Evolutionary conservation across 2,888 invertebrate genomes (phyloP).

Genomic region (Biston stratarius): DNA sequence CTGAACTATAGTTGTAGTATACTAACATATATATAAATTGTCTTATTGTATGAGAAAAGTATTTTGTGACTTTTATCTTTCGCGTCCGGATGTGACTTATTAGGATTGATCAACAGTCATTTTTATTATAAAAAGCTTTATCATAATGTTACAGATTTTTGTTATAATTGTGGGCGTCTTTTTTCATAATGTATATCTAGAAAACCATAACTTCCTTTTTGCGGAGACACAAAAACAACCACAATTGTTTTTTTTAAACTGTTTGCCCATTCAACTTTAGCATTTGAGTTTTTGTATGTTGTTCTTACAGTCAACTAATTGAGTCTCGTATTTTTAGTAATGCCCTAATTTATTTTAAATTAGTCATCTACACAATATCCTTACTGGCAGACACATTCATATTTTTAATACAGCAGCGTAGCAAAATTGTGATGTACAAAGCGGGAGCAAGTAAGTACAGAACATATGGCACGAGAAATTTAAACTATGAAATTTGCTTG

Average conservation of each 20-base stretch:
- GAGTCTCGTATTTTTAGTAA: no score
- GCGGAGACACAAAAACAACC: background rate
- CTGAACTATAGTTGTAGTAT: no score
- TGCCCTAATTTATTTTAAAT: no score
- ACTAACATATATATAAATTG: no score
- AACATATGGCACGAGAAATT: slow-evolving; percentile 74
- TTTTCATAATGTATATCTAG: background rate
- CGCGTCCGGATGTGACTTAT: background rate
- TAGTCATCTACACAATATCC: slow-evolving; percentile 18
- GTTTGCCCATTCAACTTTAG: background rate
- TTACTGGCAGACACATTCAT: slow-evolving; percentile 20
- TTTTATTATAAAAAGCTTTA: no score
- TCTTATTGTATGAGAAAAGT: background rate
- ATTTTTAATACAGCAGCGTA: slow-evolving; percentile 17
- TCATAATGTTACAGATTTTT: no score
- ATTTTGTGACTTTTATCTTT: background rate
- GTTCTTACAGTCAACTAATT: background rate
- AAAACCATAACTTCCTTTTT: background rate
- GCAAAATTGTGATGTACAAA: slow-evolving; percentile 52
- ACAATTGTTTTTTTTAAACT: background rate
- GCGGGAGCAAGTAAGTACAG: slow-evolving; percentile 63
- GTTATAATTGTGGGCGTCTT: no score
- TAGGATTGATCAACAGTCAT: no score
- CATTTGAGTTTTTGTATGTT: background rate
- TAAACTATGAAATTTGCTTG: slow-evolving; percentile 55